These are phyloP conservation scores for Hemicentrotus pulcherrimus DNA, from an alignment of 35 echinoderm and acorn worm species.

Conservation along the genomic window DNA sequence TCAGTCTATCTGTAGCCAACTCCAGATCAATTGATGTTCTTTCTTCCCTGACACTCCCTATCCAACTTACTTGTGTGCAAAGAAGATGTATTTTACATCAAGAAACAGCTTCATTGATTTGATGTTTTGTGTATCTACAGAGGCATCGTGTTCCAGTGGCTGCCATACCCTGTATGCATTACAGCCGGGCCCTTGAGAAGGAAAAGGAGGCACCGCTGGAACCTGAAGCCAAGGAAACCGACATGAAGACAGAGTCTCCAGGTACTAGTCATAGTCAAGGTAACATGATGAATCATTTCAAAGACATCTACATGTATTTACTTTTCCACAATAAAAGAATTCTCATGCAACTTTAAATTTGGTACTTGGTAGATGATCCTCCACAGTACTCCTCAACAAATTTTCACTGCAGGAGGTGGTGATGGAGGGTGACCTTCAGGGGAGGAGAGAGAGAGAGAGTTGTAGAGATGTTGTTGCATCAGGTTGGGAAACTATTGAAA, in stretches of 20 bases:
- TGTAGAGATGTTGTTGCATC: no score
- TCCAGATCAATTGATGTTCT: no score
- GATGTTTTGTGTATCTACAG: slow-evolving; percentile 37
- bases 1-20: no score
- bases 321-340: neutral
- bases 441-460: no score
- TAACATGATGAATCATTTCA: neutral
- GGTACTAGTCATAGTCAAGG: neutral
- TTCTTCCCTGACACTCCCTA: no score
- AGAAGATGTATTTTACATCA: no score
- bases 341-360: neutral
- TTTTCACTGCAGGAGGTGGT: no score
- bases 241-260: neutral
- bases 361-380: no score
- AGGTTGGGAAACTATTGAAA: no score
- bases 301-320: neutral
- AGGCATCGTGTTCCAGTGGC: slow-evolving; percentile 75
- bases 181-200: slow-evolving; percentile 57
- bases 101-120: neutral
- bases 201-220: slow-evolving; percentile 36
- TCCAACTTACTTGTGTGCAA: no score
- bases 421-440: no score
- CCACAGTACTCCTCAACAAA: no score
- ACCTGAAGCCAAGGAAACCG: neutral
- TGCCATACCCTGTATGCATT: slow-evolving; percentile 88